Evolutionary conservation across 1,140 invertebrate species (phyloP).

Genomic region (Temnothorax longispinosus): DNA sequence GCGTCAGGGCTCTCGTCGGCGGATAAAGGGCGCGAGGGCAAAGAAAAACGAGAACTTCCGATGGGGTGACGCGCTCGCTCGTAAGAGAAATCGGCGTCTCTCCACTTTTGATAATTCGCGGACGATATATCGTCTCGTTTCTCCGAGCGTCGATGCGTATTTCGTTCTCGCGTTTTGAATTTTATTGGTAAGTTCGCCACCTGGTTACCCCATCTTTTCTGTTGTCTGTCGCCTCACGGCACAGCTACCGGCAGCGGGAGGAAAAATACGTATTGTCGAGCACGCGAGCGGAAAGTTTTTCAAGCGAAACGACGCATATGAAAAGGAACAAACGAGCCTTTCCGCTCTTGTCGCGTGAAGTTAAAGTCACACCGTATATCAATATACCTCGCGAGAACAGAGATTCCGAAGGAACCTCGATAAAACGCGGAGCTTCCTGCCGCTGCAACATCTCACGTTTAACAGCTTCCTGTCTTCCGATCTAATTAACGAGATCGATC

Average conservation of each 20-base stretch:
- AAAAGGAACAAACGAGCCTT: conserved; percentile 46
- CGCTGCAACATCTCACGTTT: conserved; percentile 3
- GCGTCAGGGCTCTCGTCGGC: conserved; percentile 30
- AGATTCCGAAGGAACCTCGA: background rate
- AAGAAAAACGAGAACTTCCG: conserved; percentile 18
- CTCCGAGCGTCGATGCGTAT: background rate
- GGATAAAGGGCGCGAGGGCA: conserved; percentile 22
- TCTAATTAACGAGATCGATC: conserved; percentile 48
- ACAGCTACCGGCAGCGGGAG: background rate
- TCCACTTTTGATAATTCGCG: background rate
- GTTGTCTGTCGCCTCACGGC: background rate
- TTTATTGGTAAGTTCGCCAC: conserved; percentile 22
- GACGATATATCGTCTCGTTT: background rate
- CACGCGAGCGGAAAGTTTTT: conserved; percentile 37
- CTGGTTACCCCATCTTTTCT: background rate
- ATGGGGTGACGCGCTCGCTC: background rate
- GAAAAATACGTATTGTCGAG: conserved; percentile 37
- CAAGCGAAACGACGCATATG: conserved; percentile 38
- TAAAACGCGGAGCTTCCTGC: background rate
- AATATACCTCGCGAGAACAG: background rate
- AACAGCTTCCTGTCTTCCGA: conserved; percentile 17
- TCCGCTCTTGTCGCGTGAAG: background rate
- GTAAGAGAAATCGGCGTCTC: background rate
- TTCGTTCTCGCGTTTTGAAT: conserved; percentile 29
- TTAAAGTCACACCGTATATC: background rate